A percentile compares a stretch with the other conserved stretches of the same genome.
Conservation (phyloP, 2,888 invertebrate species). For the Dryocosmus kuriphilus region DNA sequence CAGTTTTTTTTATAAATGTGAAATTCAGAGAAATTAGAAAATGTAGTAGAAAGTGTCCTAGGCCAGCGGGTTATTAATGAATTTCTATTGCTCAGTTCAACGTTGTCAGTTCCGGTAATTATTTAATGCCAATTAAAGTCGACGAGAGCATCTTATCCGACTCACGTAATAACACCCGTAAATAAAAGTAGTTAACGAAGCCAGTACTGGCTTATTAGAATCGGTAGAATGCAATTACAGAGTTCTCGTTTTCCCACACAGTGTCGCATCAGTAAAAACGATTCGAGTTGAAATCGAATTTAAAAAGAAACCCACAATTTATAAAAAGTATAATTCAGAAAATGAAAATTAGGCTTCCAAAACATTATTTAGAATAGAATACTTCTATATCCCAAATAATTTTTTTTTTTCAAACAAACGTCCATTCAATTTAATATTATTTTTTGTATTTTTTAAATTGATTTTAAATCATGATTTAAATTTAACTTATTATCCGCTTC, state of each 20-base stretch:
- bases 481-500: neutral
- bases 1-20: neutral
- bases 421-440: neutral
- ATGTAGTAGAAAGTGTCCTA: neutral
- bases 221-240: constrained; percentile 13
- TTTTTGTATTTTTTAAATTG: neutral
- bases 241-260: constrained; percentile 4
- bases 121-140: constrained; percentile 34
- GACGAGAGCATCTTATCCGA: constrained; percentile 26
- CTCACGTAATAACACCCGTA: constrained; percentile 33
- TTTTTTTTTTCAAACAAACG: no score
- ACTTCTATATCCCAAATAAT: no score
- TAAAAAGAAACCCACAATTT: neutral
- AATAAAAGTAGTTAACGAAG: constrained; percentile 34
- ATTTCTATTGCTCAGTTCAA: constrained; percentile 26
- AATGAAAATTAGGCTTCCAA: no score
- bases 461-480: neutral
- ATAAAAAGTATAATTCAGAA: neutral
- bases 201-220: constrained; percentile 18
- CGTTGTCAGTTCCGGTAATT: constrained; percentile 34
- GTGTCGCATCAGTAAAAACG: neutral
- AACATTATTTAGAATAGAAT: no score
- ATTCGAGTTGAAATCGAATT: neutral
- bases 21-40: neutral
- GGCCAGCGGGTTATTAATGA: constrained; percentile 23